phyloP scores from a whole-genome alignment of 2,888 invertebrate species.

The Dioctria rufipes region DNA sequence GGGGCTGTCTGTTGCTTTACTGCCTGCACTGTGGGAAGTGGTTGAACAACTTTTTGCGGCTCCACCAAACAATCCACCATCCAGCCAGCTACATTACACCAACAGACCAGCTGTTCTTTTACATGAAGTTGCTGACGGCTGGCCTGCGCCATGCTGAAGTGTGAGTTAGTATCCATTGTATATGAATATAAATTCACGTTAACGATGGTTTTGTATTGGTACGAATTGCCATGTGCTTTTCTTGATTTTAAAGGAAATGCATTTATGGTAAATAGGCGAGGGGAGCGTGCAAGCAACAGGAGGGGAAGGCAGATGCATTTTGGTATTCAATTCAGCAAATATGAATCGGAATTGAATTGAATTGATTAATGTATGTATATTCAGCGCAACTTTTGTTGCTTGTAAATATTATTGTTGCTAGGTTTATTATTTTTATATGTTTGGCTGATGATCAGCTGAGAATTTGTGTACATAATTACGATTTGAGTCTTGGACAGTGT shows the following conservation, averaged over 20 bases:
- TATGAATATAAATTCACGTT: no score
- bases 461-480: no score
- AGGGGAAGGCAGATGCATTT: background rate
- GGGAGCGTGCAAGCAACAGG: background rate
- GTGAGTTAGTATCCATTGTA: background rate
- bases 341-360: no score
- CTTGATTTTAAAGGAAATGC: background rate
- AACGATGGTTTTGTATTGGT: background rate
- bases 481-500: no score
- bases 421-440: no score
- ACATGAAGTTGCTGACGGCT: background rate
- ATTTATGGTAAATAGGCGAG: background rate
- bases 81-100: background rate
- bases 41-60: constrained; percentile 32
- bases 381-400: background rate
- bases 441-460: no score
- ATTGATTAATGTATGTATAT: background rate
- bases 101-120: no score
- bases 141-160: background rate
- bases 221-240: constrained; percentile 2
- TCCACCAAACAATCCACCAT: background rate
- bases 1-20: no score
- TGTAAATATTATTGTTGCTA: background rate
- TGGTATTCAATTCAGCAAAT: background rate
- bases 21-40: background rate